phyloP scores from a whole-genome alignment of 2,797 vertebrate species.

The Thamnophis elegans region DNA sequence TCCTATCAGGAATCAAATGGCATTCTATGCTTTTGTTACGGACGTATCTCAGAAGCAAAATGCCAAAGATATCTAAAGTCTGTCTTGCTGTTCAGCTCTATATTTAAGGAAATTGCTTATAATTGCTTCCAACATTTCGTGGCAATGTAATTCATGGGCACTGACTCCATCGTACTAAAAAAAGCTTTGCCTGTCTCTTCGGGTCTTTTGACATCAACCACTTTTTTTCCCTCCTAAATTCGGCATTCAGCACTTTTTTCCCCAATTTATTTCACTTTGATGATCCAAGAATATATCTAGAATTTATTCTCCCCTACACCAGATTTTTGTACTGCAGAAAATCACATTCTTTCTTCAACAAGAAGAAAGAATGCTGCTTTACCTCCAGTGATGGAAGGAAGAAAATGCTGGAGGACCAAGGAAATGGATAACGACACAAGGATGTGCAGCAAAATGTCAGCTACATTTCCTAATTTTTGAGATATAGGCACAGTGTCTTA shows the following conservation, averaged over 20 bases:
- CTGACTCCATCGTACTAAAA: constrained; percentile 31
- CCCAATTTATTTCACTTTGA: constrained; percentile 38
- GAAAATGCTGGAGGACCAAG: constrained; percentile 45
- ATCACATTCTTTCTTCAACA: constrained; percentile 33
- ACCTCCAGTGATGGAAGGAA: constrained; percentile 31
- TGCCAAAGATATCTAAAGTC: constrained; percentile 21
- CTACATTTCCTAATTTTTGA: constrained; percentile 65
- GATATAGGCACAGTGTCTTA: constrained; percentile 56
- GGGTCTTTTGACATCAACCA: constrained; percentile 32
- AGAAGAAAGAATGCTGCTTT: too few species aligned
- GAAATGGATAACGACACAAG: constrained; percentile 54
- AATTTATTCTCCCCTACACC: constrained; percentile 37
- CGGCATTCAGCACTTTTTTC: background rate
- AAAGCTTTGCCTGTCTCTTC: constrained; percentile 30
- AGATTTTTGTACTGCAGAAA: constrained; percentile 47
- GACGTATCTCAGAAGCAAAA: constrained; percentile 4
- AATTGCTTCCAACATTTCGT: constrained; percentile 31
- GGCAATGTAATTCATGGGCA: constrained; percentile 40
- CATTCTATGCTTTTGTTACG: background rate
- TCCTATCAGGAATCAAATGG: background rate
- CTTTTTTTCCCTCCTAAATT: constrained; percentile 29
- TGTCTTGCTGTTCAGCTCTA: constrained; percentile 9
- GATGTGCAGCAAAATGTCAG: constrained; percentile 63
- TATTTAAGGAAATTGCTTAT: constrained; percentile 37
- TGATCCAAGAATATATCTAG: constrained; percentile 26